Evolutionary conservation across 2,888 invertebrate species (phyloP), one percentile per base, ranked within the genome.

Genomic region (Macaria liturata): DNA sequence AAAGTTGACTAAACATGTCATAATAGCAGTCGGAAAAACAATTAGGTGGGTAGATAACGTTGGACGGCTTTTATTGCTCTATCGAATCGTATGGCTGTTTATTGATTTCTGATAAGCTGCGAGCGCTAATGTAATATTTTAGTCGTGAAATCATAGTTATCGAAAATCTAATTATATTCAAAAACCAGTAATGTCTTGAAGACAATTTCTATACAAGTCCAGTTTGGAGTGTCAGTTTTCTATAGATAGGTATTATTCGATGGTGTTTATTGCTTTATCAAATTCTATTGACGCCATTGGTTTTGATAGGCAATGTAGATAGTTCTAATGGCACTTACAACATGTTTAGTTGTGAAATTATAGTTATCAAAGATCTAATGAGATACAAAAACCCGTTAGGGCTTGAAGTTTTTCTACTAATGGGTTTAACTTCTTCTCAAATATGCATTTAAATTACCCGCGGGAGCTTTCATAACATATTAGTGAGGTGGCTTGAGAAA

Each of bases 1-100:
- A 64, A 68, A 66, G 65, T 61, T 54, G 39, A 61, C 61, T 64
- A 64, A 69, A 66, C 59, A 69, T 69, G 69, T 69, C 61, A 66
- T 67, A 65, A 66, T 56, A 63, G 59, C 62, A 54, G 48, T 60
- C 32, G 58, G 52, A 57, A 63, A 20, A 60, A 64, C 62, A 66
- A 64, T 68, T 64, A 64, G 34, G 34, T 37, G 34, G 34, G 34
- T 7, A 37, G 50, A 54, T 46, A 62, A 61, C 59, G 50, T 59
- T 54, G 40, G 61, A 58, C 55, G 45, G 60, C 59, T 60, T 63
- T 68, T 63, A 68, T 66, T 59, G 64, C 66, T 66, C 60, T 65
- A 64, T 68, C 57, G 57, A 60, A 60, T 56, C 56, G 44, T 51
- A 58, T 64, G 57, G 45, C 46, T 44, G 44, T 37, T 57, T 39